Evolutionary conservation across 2,888 invertebrate species (phyloP).

Genomic region (Leucophenga montana): DNA sequence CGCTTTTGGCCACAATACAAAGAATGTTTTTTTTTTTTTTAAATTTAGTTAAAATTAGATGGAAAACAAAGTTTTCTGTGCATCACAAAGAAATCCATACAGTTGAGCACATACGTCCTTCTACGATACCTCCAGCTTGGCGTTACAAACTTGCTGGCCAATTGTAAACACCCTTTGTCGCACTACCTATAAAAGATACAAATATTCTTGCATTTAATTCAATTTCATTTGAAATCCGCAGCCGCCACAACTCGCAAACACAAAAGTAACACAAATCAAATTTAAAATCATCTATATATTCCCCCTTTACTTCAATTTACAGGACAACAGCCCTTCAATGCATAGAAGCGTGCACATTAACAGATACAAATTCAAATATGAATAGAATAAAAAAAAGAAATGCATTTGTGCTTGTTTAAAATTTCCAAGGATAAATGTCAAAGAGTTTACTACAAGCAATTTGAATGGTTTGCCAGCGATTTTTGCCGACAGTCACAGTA

Average conservation of each 20-base stretch:
- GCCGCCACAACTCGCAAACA: not conserved
- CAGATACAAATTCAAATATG: conserved; percentile 25
- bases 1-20: too few species aligned
- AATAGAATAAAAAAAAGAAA: conserved; percentile 32
- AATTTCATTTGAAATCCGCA: conserved; percentile 48
- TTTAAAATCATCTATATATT: conserved; percentile 17
- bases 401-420: conserved; percentile 52
- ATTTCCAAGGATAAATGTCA: conserved; percentile 67
- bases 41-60: conserved; percentile 16
- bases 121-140: too few species aligned
- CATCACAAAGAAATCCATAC: too few species aligned
- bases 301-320: not conserved
- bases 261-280: conserved; percentile 49
- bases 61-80: not conserved
- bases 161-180: conserved; percentile 25
- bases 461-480: conserved; percentile 29
- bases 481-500: too few species aligned
- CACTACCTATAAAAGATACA: conserved; percentile 31
- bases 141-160: too few species aligned
- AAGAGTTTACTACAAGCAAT: conserved; percentile 46
- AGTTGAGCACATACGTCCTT: too few species aligned
- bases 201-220: conserved; percentile 52
- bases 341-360: conserved; percentile 26
- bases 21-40: too few species aligned
- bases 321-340: conserved; percentile 35